Evolutionary conservation across 2,113 vertebrate genomes (phyloP).

Genomic region (Montifringilla adamsi): DNA sequence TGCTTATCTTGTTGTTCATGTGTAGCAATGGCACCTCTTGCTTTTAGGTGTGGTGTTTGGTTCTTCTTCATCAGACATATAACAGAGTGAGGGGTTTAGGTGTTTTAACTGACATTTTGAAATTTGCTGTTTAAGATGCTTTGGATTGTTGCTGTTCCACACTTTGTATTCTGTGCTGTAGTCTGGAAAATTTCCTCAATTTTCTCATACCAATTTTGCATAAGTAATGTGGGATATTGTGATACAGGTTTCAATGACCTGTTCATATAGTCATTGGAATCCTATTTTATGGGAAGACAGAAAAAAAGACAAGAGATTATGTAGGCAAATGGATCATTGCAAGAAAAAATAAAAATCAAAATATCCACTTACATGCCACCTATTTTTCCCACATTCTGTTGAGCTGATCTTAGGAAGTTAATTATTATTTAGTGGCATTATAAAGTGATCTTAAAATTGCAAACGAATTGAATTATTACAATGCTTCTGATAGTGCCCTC

Average conservation of each 20-base stretch:
- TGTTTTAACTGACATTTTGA: neutral
- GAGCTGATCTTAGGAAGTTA: neutral
- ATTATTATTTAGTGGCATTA: neutral
- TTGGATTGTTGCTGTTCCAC: neutral
- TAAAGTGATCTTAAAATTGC: neutral
- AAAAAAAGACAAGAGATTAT: neutral
- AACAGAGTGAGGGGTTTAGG: neutral
- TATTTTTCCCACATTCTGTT: neutral
- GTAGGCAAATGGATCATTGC: neutral
- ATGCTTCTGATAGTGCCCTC: neutral
- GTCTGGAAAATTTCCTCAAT: neutral
- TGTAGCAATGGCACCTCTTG: neutral
- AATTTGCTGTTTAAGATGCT: neutral
- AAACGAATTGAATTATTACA: neutral
- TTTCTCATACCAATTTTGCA: neutral
- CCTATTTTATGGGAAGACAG: neutral
- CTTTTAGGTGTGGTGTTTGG: neutral
- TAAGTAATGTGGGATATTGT: neutral
- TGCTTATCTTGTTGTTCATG: neutral
- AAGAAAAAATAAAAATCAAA: neutral
- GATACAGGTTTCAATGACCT: neutral
- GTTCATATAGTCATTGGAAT: neutral
- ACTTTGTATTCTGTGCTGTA: neutral
- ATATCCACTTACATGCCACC: neutral
- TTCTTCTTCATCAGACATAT: neutral